Evolutionary conservation across 23 tunicate species (phyloP).

Genomic region (Ascidia mentula): DNA sequence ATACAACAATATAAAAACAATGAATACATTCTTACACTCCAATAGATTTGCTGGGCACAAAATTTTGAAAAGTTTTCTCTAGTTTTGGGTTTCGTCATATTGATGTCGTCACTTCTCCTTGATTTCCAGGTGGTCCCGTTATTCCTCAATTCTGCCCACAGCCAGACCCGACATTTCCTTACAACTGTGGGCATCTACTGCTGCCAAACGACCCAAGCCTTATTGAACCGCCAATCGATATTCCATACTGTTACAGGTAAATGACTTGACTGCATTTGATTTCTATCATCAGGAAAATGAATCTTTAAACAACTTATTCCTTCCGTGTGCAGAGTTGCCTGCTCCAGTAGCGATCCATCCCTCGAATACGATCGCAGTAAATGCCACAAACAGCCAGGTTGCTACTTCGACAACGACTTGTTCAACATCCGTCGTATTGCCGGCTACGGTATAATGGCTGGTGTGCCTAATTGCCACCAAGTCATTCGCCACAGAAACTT

Average conservation of each 20-base stretch:
- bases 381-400: conserved; percentile 65
- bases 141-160: no score
- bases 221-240: background rate
- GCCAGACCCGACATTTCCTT: background rate
- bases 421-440: conserved; percentile 37
- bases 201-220: background rate
- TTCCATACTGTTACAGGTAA: conserved; percentile 3
- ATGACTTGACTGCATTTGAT: no score
- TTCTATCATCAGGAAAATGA: no score
- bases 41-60: no score
- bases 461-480: conserved; percentile 70
- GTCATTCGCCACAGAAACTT: conserved; percentile 58
- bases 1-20: no score
- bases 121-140: background rate
- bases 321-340: conserved; percentile 38
- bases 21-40: no score
- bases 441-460: conserved; percentile 63
- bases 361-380: conserved; percentile 23
- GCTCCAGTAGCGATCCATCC: conserved; percentile 25
- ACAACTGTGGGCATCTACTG: no score
- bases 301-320: no score
- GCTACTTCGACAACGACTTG: conserved; percentile 51
- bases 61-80: no score
- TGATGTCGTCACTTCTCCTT: no score
- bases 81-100: no score